Evolutionary conservation across 1,140 invertebrate species (phyloP).

Genomic region (Drosophila azteca): DNA sequence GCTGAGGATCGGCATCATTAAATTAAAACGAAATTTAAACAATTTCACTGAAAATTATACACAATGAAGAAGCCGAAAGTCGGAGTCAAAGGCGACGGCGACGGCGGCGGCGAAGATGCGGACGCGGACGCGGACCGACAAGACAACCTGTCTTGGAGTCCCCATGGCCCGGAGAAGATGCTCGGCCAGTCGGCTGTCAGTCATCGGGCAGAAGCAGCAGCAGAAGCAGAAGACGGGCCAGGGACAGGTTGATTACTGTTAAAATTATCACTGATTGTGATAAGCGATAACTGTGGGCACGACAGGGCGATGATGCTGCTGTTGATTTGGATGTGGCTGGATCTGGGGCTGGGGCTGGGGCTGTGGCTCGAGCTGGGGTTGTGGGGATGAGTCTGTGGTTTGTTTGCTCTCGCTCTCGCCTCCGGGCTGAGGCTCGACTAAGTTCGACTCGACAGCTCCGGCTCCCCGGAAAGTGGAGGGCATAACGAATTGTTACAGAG

Average conservation of each 20-base stretch:
- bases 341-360: slow-evolving; percentile 11
- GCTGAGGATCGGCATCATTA: slow-evolving; percentile 69
- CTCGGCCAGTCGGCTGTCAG: slow-evolving; percentile 51
- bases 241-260: slow-evolving; percentile 83
- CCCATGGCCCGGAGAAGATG: slow-evolving; percentile 22
- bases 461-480: slow-evolving; percentile 21
- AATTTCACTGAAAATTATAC: slow-evolving; percentile 83
- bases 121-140: slow-evolving; percentile 45
- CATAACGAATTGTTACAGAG: slow-evolving; percentile 81
- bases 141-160: slow-evolving; percentile 65
- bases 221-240: slow-evolving; percentile 10
- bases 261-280: slow-evolving; percentile 83
- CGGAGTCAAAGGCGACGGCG: slow-evolving; percentile 2
- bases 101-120: background rate
- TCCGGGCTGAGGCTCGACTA: background rate
- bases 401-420: slow-evolving; percentile 5
- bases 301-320: slow-evolving; percentile 48
- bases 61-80: slow-evolving; percentile 56
- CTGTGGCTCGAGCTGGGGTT: slow-evolving; percentile 3
- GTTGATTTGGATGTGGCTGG: slow-evolving; percentile 35
- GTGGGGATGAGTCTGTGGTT: slow-evolving; percentile 52
- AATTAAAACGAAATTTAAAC: slow-evolving; percentile 83
- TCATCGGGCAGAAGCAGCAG: slow-evolving; percentile 28
- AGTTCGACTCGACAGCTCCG: background rate
- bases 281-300: slow-evolving; percentile 82